phyloP scores from a whole-genome alignment of 1,140 invertebrate species.

The Ooceraea biroi region DNA sequence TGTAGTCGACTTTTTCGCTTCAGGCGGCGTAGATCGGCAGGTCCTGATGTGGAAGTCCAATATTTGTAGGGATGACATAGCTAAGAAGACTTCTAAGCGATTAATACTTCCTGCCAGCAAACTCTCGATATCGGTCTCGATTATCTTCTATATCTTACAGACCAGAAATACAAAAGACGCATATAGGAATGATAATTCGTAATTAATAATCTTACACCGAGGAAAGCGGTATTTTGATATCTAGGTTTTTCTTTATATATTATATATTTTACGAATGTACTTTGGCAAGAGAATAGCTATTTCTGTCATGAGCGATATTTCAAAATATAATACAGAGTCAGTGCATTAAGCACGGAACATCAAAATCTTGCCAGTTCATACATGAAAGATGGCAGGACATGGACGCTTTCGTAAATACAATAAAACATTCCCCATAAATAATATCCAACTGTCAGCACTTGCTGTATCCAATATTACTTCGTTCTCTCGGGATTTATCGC shows the following conservation, averaged over 20 bases:
- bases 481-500: constrained; percentile 57
- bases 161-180: not conserved
- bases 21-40: constrained; percentile 92
- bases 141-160: no score
- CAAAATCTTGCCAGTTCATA: constrained; percentile 53
- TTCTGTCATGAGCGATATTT: constrained; percentile 34
- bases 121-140: no score
- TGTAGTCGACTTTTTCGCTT: constrained; percentile 93
- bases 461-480: constrained; percentile 63
- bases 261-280: not conserved
- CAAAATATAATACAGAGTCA: not conserved
- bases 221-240: not conserved
- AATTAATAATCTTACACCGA: not conserved
- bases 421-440: constrained; percentile 62
- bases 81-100: constrained; percentile 62
- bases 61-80: constrained; percentile 82
- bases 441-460: constrained; percentile 57
- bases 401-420: constrained; percentile 45
- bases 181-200: not conserved
- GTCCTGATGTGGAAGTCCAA: constrained; percentile 87
- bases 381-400: constrained; percentile 37
- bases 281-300: not conserved
- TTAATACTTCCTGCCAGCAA: constrained; percentile 59
- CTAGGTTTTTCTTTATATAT: not conserved
- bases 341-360: constrained; percentile 19